Evolutionary conservation across 2,113 vertebrate species (phyloP).

Genomic region (Pteronura brasiliensis): DNA sequence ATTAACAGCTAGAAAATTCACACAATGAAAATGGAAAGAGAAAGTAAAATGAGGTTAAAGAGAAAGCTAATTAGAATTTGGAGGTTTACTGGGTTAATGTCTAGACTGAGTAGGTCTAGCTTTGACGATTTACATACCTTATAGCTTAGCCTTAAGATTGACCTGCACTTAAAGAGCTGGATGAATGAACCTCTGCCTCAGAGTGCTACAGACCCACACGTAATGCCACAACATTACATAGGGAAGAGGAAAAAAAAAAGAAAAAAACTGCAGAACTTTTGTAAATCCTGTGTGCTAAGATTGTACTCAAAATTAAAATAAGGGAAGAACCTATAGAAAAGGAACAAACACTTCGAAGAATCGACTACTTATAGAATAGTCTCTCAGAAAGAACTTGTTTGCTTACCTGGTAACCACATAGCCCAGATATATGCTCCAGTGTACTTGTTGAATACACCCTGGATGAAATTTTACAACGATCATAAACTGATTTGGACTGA

Average conservation of each 20-base stretch:
- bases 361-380: background rate
- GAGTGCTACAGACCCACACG: background rate
- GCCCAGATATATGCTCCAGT: background rate
- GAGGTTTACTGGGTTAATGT: slow-evolving; percentile 33
- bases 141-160: background rate
- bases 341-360: background rate
- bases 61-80: slow-evolving; percentile 64
- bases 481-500: background rate
- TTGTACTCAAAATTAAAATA: background rate
- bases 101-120: background rate
- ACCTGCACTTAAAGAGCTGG: background rate
- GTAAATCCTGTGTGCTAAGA: background rate
- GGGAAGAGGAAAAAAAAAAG: background rate
- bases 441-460: background rate
- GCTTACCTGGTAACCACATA: background rate
- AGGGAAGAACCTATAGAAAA: background rate
- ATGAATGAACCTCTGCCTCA: background rate
- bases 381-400: background rate
- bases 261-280: background rate
- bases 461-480: background rate
- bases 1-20: slow-evolving; percentile 64
- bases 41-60: slow-evolving; percentile 65
- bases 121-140: background rate
- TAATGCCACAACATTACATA: background rate
- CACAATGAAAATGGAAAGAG: slow-evolving; percentile 33